Conservation (phyloP, 1,140 invertebrate genomes). For the Drosophila persimilis region DNA sequence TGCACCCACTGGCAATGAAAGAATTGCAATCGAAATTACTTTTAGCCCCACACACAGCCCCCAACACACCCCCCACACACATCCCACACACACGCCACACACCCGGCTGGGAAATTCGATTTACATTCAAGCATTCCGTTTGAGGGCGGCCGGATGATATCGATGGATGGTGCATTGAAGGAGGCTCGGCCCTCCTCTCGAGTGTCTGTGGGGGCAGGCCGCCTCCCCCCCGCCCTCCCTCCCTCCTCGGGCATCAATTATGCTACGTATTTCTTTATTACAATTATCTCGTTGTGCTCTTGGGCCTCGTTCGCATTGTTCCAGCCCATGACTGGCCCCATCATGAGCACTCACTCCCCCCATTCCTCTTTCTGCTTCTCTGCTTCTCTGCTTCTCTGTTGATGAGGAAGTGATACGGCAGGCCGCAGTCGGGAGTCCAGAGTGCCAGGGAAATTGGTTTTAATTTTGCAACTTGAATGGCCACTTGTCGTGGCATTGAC, state of each 20-base stretch:
- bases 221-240: too few species aligned
- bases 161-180: neutral
- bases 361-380: too few species aligned
- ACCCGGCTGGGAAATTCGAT: constrained; percentile 42
- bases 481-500: constrained; percentile 41
- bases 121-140: constrained; percentile 36
- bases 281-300: constrained; percentile 69
- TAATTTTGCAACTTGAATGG: constrained; percentile 55
- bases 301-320: constrained; percentile 50
- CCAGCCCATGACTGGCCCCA: constrained; percentile 29
- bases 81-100: neutral
- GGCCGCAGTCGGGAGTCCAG: constrained; percentile 12
- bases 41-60: constrained; percentile 18
- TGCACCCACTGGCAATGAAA: constrained; percentile 31
- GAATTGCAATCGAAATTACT: constrained; percentile 58
- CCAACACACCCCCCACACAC: too few species aligned
- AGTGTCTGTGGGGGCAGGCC: neutral
- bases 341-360: constrained; percentile 8
- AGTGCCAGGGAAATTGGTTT: constrained; percentile 50
- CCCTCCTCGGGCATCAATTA: constrained; percentile 24
- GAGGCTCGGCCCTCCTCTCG: neutral
- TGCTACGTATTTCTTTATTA: constrained; percentile 57
- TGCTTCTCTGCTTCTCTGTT: neutral
- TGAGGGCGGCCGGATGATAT: constrained; percentile 3
- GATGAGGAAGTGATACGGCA: constrained; percentile 69